Conservation (phyloP, 2,888 invertebrate species). For the Eupithecia dodoneata region DNA sequence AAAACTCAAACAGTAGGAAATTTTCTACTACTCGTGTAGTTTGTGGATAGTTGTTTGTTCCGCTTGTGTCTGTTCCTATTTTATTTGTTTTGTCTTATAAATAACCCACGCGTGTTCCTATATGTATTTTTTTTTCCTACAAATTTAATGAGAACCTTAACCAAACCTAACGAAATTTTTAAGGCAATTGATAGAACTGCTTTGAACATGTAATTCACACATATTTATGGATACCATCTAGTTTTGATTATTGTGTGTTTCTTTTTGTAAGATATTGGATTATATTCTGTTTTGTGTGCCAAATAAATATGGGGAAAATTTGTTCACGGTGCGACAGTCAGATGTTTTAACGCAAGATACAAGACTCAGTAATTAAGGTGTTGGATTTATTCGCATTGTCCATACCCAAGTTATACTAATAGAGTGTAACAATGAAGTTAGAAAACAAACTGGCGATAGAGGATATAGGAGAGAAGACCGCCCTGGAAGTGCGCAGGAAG, state of each 20-base stretch:
- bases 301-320: no score
- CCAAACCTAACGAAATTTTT: no score
- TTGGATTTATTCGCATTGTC: background rate
- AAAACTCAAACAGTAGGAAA: background rate
- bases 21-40: background rate
- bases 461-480: slow-evolving; percentile 61
- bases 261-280: no score
- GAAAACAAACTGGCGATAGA: slow-evolving; percentile 52
- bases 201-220: no score
- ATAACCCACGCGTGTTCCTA: background rate
- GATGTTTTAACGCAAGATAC: background rate
- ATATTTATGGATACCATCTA: no score
- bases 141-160: no score
- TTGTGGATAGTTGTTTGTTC: background rate
- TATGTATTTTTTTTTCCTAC: background rate
- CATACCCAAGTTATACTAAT: background rate
- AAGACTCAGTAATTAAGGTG: background rate
- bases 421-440: slow-evolving; percentile 19
- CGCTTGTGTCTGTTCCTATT: background rate
- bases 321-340: no score
- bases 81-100: background rate
- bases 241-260: no score
- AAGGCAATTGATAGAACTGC: no score
- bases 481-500: slow-evolving; percentile 62
- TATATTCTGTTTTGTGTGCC: no score